Evolutionary conservation across 2,888 invertebrate species (phyloP).

Genomic region (Sympetrum striolatum): DNA sequence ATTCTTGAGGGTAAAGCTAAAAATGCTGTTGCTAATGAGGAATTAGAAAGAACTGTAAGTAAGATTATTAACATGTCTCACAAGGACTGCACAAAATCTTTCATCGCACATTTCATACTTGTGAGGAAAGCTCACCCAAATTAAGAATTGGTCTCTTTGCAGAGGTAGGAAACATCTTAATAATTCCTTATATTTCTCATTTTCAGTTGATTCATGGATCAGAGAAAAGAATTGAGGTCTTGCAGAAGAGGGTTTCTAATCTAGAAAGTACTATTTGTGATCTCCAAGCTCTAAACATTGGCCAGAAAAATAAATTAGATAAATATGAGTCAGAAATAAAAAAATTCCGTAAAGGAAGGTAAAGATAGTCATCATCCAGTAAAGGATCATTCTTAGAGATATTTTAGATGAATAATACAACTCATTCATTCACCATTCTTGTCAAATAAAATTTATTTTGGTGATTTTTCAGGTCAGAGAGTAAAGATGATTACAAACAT

Average conservation of each 20-base stretch:
- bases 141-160: too few relatives aligned
- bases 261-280: background rate
- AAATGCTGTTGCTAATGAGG: conserved; percentile 49
- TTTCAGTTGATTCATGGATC: background rate
- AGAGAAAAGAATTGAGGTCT: background rate
- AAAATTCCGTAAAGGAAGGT: background rate
- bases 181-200: background rate
- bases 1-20: conserved; percentile 63
- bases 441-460: background rate
- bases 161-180: too few relatives aligned
- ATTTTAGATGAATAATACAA: background rate
- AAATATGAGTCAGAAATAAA: background rate
- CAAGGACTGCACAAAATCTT: too few relatives aligned
- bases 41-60: background rate
- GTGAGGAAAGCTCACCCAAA: too few relatives aligned
- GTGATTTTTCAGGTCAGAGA: background rate
- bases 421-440: too few relatives aligned
- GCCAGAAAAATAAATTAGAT: background rate
- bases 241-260: background rate
- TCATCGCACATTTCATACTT: background rate
- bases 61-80: background rate
- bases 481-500: background rate
- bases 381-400: background rate
- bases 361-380: background rate
- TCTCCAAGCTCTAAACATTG: background rate